Percentiles rank a stretch among this genome's conserved stretches.
Evolutionary conservation across 2,113 vertebrate genomes (phyloP).

Genomic region (Lathamus discolor): DNA sequence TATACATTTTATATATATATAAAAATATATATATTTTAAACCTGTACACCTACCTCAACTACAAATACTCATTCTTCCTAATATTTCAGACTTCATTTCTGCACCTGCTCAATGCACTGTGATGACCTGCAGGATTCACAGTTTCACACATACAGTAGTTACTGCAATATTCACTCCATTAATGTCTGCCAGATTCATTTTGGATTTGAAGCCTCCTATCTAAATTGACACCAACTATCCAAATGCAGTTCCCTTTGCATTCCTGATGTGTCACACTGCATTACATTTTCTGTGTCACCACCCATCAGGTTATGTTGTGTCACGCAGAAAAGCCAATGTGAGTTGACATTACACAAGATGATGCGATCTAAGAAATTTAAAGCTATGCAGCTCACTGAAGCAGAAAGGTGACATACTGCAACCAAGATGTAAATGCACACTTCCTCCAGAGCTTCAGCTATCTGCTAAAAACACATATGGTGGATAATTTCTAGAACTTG

Average conservation of each 20-base stretch:
- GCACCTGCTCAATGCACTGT: background rate
- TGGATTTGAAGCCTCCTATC: constrained; percentile 56
- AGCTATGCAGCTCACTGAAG: constrained; percentile 13
- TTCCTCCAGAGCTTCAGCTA: constrained; percentile 36
- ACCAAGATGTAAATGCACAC: constrained; percentile 33
- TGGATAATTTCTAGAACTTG: background rate
- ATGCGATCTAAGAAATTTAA: constrained; percentile 57
- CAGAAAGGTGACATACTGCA: constrained; percentile 52
- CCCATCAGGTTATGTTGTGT: constrained; percentile 67
- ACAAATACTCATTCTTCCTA: background rate
- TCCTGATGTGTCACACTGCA: constrained; percentile 69
- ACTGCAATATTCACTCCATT: constrained; percentile 62
- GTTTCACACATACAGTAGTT: constrained; percentile 45
- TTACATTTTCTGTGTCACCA: constrained; percentile 70
- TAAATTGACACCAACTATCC: constrained; percentile 72
- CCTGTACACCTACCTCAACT: background rate
- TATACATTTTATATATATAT: background rate
- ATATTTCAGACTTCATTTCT: background rate
- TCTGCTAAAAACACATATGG: background rate
- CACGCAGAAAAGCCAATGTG: constrained; percentile 54
- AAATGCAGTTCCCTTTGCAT: constrained; percentile 60
- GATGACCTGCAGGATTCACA: background rate
- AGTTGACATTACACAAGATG: constrained; percentile 66
- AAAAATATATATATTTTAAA: background rate
- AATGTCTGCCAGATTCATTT: constrained; percentile 71